Base-by-base conservation (phyloP, 2,888 invertebrate species). In the Disparrhopalites patrizii region DNA sequence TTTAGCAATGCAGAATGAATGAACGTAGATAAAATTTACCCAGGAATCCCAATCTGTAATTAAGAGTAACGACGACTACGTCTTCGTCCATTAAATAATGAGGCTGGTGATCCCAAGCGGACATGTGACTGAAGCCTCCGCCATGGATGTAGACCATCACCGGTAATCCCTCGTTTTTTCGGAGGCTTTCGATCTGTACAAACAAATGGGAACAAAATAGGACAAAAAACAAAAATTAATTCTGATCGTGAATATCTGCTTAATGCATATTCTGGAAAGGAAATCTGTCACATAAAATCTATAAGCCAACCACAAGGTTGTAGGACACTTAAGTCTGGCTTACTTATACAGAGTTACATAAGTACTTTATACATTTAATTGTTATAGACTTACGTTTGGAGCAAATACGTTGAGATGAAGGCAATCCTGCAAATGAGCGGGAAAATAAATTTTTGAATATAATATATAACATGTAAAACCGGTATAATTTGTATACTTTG, bases 41-140 rank as follows among this genome's bases (percentile, higher is more conserved):
- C 2, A 52, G n/a, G 10, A 52, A 28, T 15, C 28, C 52, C 4
- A 52, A 13, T 1, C 52, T 27, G 28, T 52, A 52, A 2, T 52
- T 23, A 25, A 52, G 7, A 28, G 52, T 27, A 4, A 52, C 52
- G 10, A 52, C n/a, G 8, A 52, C 13, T 2, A 52, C 52, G n/a
- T 52, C 52, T 25, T 52, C 52, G 27, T 52, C 52, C 52, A 52
- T 52, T 5, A 52, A 52, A 52, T 27, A 25, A 10, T 15, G 27
- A 52, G 52, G 52, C 15, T 25, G 5, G 52, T 23, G 15, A 8
- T 27, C 28, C 25, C 7, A 15, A 52, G 27, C 7, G 5, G 2
- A 27, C 27, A 23, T 28, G 3, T 1, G 10, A 52, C n/a, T 52
- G 27, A 28, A 52, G 1, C 15, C 52, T 3, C 52, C 52, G 28